Evolutionary conservation across 2,797 vertebrate genomes (phyloP).

Genomic region (Eupleurogrammus muticus): DNA sequence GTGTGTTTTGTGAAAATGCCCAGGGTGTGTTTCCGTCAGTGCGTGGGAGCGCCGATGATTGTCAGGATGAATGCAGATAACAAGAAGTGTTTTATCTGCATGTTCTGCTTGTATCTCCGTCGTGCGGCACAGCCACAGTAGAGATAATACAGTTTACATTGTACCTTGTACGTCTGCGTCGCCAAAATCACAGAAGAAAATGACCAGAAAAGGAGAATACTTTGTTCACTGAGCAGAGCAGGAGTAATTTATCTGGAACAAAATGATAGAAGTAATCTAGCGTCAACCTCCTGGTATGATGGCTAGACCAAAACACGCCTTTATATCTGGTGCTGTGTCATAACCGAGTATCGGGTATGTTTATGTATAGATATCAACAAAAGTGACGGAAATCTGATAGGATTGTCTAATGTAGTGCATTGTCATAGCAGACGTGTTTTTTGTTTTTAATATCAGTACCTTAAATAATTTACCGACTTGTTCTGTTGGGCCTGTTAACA

Average conservation of each 20-base stretch:
- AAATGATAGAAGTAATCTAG: slow-evolving; percentile 1
- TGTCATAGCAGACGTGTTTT: slow-evolving; percentile 4
- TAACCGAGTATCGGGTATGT: background rate
- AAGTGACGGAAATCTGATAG: background rate
- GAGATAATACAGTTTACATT: slow-evolving; percentile 33
- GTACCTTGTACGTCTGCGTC: slow-evolving; percentile 11
- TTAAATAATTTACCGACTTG: slow-evolving; percentile 46
- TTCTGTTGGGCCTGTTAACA: slow-evolving; percentile 41
- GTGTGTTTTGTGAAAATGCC: slow-evolving; percentile 14
- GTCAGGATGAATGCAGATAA: slow-evolving; percentile 12
- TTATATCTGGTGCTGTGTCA: background rate
- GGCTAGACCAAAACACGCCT: background rate
- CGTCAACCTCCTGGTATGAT: background rate
- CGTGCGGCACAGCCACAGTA: background rate
- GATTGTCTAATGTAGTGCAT: background rate
- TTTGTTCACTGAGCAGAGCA: background rate
- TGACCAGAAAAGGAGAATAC: slow-evolving; percentile 45
- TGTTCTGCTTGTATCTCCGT: slow-evolving; percentile 18
- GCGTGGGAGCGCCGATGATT: slow-evolving; percentile 25
- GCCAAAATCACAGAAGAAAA: slow-evolving; percentile 17
- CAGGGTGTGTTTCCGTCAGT: slow-evolving; percentile 1
- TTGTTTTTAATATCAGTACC: slow-evolving; percentile 31
- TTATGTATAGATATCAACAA: background rate
- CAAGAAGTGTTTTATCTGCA: slow-evolving; percentile 26
- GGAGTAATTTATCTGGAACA: slow-evolving; percentile 24